Base-by-base conservation (phyloP, 2,113 vertebrate species). In the Oryzias celebensis region DNA sequence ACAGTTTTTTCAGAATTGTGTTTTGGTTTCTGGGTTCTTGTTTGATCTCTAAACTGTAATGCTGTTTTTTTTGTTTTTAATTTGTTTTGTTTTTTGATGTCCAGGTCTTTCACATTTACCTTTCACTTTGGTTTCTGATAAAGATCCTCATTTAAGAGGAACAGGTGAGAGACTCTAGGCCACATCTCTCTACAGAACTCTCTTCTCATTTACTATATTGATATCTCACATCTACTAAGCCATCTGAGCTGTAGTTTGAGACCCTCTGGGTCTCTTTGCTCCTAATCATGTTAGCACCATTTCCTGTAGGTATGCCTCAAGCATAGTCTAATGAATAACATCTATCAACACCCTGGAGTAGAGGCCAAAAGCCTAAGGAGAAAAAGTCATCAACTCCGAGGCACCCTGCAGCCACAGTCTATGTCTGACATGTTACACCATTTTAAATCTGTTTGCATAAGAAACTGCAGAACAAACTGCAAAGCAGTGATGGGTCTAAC, bases 261-360 rank as follows among this genome's bases (percentile, higher is more conserved):
- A 74, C 70, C 81, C 79, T 81, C 67, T 67, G 75, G 86, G 77
- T 80, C 84, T 75, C 71, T 74, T 78, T 60, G 51, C 73, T 85
- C 81, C 79, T 89, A 90, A 89, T 90, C 87, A 89, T 51, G 78
- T 89, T 88, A 87, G 86, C 78, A 68, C 66, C 55, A 82, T 81
- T 85, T 87, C 86, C 86, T 85, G 73, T 68, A 81, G 84, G 63
- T 83, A 79, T 3, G 61, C 84, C 85, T 75, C 76, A 62, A 57
- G 88, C 85, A 73, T 71, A 73, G 73, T 69, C 59, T 76, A 65
- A 89, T 89, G 84, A 90, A 89, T 83, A 91, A 85, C 86, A 90
- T 91, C 89, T 88, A 90, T 92, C 88, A 91, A 83, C 82, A 85
- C 77, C 87, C 76, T 77, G 78, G 77, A 90, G 86, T 80, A 75